phyloP scores from a whole-genome alignment of 2,113 vertebrate species.

The Pygoscelis adeliae region DNA sequence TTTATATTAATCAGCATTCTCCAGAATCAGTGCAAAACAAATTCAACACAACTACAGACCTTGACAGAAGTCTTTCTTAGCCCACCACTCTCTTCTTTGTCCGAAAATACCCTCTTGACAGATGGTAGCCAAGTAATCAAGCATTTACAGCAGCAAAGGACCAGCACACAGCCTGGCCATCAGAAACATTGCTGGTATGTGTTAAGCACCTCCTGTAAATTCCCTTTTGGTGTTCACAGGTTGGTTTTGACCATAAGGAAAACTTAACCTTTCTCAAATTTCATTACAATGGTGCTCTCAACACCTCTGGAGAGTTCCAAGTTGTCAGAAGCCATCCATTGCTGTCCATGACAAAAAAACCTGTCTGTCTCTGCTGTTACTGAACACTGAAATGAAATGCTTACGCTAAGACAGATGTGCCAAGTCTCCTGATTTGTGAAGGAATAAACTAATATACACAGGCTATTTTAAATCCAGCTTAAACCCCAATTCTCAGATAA shows the following conservation, averaged over 20 bases:
- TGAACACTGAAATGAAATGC: not conserved
- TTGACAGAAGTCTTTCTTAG: not conserved
- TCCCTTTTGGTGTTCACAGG: not conserved
- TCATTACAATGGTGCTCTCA: not conserved
- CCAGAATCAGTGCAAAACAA: conserved; percentile 1
- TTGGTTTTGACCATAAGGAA: not conserved
- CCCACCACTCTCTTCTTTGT: not conserved
- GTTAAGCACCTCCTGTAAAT: not conserved
- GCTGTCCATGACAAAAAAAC: not conserved
- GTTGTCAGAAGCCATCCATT: not conserved
- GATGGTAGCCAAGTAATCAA: not conserved
- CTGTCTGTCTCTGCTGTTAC: not conserved
- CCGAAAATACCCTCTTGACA: not conserved
- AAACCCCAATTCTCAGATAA: not conserved
- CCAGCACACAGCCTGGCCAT: not conserved
- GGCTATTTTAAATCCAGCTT: not conserved
- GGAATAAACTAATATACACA: not conserved
- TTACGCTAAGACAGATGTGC: not conserved
- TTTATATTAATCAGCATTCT: conserved; percentile 34
- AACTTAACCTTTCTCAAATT: not conserved
- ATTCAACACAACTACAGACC: not conserved
- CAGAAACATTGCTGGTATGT: not conserved
- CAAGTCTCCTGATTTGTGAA: not conserved
- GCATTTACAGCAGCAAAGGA: not conserved
- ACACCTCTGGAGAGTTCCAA: not conserved